Conservation (phyloP, 2,113 vertebrate genomes). For the Corythornis vintsioides region DNA sequence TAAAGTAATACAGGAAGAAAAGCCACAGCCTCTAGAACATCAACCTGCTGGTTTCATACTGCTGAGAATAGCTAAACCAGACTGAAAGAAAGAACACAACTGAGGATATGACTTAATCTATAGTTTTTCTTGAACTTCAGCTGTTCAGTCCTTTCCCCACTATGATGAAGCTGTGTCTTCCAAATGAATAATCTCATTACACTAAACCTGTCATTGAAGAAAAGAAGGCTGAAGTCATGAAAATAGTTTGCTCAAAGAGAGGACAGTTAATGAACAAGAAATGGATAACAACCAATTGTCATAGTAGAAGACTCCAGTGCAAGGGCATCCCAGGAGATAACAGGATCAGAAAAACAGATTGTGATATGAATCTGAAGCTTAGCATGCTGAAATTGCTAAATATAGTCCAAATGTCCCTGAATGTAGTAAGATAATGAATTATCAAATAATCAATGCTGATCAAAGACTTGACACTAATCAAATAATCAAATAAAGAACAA, state of each 20-base stretch:
- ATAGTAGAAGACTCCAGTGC: background rate
- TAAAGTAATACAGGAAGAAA: background rate
- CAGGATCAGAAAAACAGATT: background rate
- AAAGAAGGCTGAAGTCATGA: background rate
- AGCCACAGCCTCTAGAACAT: background rate
- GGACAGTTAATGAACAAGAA: background rate
- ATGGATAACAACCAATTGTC: background rate
- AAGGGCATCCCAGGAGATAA: background rate
- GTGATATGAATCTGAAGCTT: background rate
- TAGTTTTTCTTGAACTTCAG: background rate
- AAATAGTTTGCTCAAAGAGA: background rate
- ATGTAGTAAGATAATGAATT: background rate
- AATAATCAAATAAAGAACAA: background rate
- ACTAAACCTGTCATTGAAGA: background rate
- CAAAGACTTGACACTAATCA: background rate
- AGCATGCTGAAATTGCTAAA: background rate
- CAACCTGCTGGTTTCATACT: background rate
- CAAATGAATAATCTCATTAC: background rate
- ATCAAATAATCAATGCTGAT: background rate
- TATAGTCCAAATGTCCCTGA: background rate
- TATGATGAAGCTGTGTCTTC: background rate
- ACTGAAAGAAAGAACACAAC: background rate
- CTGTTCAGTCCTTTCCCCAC: background rate
- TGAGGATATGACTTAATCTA: background rate
- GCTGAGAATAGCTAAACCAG: background rate